Conservation (phyloP, 2,797 vertebrate genomes). For the Poecile montanus region DNA sequence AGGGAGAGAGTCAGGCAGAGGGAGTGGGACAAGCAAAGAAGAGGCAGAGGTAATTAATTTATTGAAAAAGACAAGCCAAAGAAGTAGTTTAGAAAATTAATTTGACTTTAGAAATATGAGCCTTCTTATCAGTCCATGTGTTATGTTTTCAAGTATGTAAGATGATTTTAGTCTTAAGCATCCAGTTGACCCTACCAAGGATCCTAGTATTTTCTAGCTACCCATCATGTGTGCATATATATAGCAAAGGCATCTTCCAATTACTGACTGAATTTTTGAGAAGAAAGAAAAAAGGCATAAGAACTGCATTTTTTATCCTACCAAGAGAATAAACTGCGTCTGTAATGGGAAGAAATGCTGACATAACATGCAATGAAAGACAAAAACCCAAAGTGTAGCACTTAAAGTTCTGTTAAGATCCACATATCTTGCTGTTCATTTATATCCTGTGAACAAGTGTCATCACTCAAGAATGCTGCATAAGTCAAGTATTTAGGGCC, state of each 20-base stretch:
- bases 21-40: accelerated
- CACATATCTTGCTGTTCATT: accelerated
- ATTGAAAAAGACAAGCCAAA: neutral
- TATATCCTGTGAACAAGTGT: accelerated
- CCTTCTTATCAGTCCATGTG: neutral
- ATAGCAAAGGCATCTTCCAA: neutral
- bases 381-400: neutral
- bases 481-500: neutral
- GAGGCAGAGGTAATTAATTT: neutral
- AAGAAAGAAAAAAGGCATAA: neutral
- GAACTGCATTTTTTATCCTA: neutral
- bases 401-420: neutral
- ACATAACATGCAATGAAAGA: neutral
- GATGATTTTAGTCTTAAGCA: neutral
- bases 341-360: neutral
- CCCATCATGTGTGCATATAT: accelerated
- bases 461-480: neutral
- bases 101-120: neutral
- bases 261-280: neutral
- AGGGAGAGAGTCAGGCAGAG: neutral
- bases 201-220: neutral
- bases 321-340: neutral
- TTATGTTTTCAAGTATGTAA: neutral
- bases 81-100: neutral
- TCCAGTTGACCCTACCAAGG: neutral